Conservation (phyloP, 2,888 invertebrate genomes). For the Anoplius nigerrimus region DNA sequence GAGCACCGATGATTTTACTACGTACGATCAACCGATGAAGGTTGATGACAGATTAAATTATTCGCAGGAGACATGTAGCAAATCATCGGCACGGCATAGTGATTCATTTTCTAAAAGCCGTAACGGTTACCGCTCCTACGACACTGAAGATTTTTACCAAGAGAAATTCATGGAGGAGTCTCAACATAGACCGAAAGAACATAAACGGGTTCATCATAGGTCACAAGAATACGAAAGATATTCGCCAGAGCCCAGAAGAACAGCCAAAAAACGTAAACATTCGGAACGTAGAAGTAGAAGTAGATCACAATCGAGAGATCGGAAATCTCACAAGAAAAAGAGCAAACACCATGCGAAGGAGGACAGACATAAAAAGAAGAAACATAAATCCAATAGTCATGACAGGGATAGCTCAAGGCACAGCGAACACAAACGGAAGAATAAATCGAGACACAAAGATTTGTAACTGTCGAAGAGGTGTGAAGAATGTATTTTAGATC, state of each 20-base stretch:
- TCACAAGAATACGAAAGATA: constrained; percentile 15
- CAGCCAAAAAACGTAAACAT: constrained; percentile 12
- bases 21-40: neutral
- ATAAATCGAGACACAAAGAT: neutral
- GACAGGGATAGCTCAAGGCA: constrained; percentile 19
- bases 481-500: no score
- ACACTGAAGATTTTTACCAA: constrained; percentile 20
- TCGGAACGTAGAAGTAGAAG: constrained; percentile 17
- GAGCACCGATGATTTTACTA: neutral
- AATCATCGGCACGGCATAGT: neutral
- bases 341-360: constrained; percentile 36
- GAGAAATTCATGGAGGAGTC: constrained; percentile 18
- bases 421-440: constrained; percentile 33
- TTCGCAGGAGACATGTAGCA: neutral
- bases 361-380: constrained; percentile 28
- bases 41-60: constrained; percentile 4
- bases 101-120: neutral
- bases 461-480: no score
- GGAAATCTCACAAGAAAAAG: constrained; percentile 21
- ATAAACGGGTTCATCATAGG: neutral
- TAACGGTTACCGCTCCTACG: neutral
- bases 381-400: constrained; percentile 35
- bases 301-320: constrained; percentile 40
- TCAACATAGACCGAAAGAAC: constrained; percentile 5
- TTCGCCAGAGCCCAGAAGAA: constrained; percentile 21